Evolutionary conservation across 2,797 vertebrate species (phyloP).

Genomic region (Gymnoscopelus microlampas): DNA sequence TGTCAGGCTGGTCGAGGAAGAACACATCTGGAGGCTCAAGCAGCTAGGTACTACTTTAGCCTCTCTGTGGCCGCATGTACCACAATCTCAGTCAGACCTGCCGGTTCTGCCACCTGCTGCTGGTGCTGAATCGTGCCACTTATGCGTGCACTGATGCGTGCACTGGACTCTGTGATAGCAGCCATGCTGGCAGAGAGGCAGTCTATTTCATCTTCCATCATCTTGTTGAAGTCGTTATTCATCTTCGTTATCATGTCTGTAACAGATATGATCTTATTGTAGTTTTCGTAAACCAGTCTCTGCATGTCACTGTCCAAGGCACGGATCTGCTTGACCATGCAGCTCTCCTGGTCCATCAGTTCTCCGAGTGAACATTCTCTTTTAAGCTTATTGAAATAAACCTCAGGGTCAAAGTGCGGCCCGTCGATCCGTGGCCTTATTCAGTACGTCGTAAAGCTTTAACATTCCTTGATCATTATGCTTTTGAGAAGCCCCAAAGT

Average conservation of each 20-base stretch:
- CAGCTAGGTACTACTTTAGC: conserved; percentile 89
- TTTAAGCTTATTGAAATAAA: conserved; percentile 92
- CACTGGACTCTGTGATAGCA: conserved; percentile 94
- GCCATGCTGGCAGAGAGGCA: conserved; percentile 95
- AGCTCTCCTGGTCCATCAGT: conserved; percentile 94
- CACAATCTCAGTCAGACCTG: conserved; percentile 93
- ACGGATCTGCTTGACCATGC: conserved; percentile 96
- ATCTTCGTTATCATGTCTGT: conserved; percentile 99
- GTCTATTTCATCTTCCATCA: conserved; percentile 99
- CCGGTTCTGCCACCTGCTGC: conserved; percentile 95
- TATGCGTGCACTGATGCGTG: conserved; percentile 90
- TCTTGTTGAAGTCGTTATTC: conserved; percentile 95
- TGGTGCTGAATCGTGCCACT: conserved; percentile 94
- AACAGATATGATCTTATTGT: conserved; percentile 98
- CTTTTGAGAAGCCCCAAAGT: conserved; percentile 47
- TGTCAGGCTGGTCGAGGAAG: conserved; percentile 91
- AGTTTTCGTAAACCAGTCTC: conserved; percentile 97
- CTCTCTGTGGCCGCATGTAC: conserved; percentile 88
- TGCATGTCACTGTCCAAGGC: conserved; percentile 98
- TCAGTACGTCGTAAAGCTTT: conserved; percentile 91
- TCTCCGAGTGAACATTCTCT: conserved; percentile 91
- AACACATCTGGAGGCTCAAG: conserved; percentile 85
- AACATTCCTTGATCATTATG: conserved; percentile 89
- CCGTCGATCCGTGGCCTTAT: conserved; percentile 85
- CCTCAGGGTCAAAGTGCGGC: conserved; percentile 92